Evolutionary conservation across 2,888 invertebrate genomes (phyloP), one percentile per base, ranked within the genome.

Genomic region (Stenotaenia linearis): DNA sequence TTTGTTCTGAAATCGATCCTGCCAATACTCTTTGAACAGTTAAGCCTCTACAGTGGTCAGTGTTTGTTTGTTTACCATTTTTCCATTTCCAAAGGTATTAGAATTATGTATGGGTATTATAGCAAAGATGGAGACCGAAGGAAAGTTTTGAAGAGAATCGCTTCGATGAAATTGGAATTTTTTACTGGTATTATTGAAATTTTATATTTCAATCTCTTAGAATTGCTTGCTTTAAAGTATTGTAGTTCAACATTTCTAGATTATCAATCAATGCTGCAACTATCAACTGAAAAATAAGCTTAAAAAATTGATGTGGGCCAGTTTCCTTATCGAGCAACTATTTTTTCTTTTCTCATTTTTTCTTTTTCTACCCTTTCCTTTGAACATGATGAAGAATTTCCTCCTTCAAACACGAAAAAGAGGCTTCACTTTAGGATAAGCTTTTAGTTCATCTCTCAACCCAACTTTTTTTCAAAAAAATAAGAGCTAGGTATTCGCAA

Each of bases 21-120:
- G 69, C 69, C 69, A 69, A 69, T 69, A 69, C 69, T 69, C 69
- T 69, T 69, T 69, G 69, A 69, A 69, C 69, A 28, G 69, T 69
- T 69, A 69, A 69, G 69, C 69, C n/a, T 1, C n/a, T 23, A 25
- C 10, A n/a, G 69, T 69, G 69, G 69, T 69, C 69, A 69, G 25
- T 69, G 69, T 25, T 69, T 69, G 69, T 69, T 69, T 69, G 69
- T 69, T 69, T 69, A 69, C 25, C 69, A 69, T 69, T 69, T 69
- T 69, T 69, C 69, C 25, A 69, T 69, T 69, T 69, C 69, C 69
- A 69, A 56, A 28, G 28, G 69, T 28, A 69, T 69, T 69, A 69
- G 69, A 69, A 69, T 69, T 69, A 69, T 28, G 69, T 69, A 25
- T 69, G 69, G 69, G 69, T 69, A 69, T 69, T 69, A 69, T 25